Base-by-base conservation (phyloP, 2,113 vertebrate species). In the Tursiops truncatus region DNA sequence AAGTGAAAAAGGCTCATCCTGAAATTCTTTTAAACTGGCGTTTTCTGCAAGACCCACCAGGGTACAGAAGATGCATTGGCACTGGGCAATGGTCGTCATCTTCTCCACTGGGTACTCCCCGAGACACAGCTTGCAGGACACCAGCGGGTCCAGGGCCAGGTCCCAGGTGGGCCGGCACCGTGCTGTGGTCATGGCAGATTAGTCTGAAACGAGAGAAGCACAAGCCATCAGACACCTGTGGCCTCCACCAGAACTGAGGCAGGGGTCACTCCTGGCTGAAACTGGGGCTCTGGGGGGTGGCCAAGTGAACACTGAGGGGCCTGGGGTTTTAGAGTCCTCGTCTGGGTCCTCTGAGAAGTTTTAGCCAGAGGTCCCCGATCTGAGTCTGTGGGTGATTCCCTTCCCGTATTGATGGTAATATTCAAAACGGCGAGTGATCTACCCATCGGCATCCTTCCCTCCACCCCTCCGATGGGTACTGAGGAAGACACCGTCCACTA, bases 1-100 rank as follows among this genome's bases (percentile, higher is more conserved):
- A 33, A 36, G 15, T 80, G 4, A 38, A 65, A 28, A 65, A 21
- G 3, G 8, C 50, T 23, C 26, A 3, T 31, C n/a, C 83, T 5
- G 20, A 41, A 73, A 80, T 38, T 20, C 53, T 9, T 1, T 5
- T 1, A 31, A 33, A 47, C 5, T 23, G 3, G 0, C 0, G 7
- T 38, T 28, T 11, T 10, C 91, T 10, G 18, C 18, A 18, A 47
- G 95, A 99, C 99, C 99, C 89, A 99, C 99, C 99, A 99, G 98
- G 82, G 99, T 99, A 97, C 99, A 99, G 99, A 99, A 99, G 98
- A 99, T 99, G 98, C 99, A 99, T 98, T 99, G 99, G 99, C 99
- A 99, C 99, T 99, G 99, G 92, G 99, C 98, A 97, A 99, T 99
- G 94, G 99, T 99, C 80, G 99, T 99, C 99, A 99, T 99, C 99